A percentile compares a stretch with the other conserved stretches of the same genome.
These are phyloP conservation scores for Oceanodroma leucorhoa DNA, from an alignment of 2,797 vertebrate species.

Conservation along the genomic window DNA sequence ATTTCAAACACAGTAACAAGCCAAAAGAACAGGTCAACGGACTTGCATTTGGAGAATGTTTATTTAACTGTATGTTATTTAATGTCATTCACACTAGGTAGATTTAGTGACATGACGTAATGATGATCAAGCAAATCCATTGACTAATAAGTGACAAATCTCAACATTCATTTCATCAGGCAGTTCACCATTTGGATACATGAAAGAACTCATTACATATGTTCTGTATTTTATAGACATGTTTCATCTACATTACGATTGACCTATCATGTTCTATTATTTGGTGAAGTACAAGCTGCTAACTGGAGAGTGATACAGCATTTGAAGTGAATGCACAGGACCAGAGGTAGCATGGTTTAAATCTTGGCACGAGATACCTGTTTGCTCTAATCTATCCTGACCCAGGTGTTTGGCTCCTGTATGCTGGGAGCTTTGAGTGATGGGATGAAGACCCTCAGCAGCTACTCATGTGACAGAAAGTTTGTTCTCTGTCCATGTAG, in stretches of 20 bases:
- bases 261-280: background rate
- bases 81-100: background rate
- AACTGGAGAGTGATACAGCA: background rate
- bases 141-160: background rate
- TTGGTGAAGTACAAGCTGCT: background rate
- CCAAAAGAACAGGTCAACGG: accelerated
- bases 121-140: background rate
- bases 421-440: background rate
- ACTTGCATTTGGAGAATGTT: background rate
- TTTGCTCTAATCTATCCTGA: background rate
- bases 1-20: background rate
- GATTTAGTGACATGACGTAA: background rate
- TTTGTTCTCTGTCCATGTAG: background rate
- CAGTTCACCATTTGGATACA: background rate
- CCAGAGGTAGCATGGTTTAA: background rate
- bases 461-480: background rate
- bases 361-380: accelerated
- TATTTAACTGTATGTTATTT: background rate
- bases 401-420: background rate
- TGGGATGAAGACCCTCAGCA: background rate
- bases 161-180: background rate
- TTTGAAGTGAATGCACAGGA: background rate
- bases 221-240: background rate
- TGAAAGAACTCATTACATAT: background rate
- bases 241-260: background rate